These are phyloP conservation scores for Tenthredo mesomela DNA, from an alignment of 2,888 invertebrate genomes.

Conservation along the genomic window DNA sequence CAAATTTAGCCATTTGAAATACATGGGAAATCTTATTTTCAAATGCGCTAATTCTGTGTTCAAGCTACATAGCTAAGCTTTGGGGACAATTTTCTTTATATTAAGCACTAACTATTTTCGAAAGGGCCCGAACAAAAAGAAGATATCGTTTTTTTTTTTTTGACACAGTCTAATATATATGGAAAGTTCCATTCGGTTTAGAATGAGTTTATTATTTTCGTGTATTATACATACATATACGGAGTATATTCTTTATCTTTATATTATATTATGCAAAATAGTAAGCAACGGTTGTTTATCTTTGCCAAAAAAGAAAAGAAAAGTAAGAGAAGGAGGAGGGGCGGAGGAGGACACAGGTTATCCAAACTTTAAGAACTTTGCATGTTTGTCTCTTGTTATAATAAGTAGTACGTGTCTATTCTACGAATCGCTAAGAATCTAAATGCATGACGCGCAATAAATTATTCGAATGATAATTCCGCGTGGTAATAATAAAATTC, in stretches of 20 bases:
- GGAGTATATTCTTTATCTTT: not conserved
- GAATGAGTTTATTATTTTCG: not conserved
- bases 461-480: not conserved
- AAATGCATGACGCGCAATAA: not conserved
- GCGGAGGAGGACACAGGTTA: not conserved
- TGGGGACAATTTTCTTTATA: no score
- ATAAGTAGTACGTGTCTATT: no score
- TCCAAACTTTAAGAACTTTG: not conserved
- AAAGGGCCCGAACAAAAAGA: no score
- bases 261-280: not conserved
- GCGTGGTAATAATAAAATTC: no score
- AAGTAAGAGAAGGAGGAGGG: no score
- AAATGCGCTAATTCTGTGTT: no score
- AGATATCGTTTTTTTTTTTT: no score
- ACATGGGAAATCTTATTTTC: no score
- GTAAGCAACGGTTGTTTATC: not conserved
- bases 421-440: not conserved
- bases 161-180: no score
- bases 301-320: not conserved
- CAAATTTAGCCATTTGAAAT: no score
- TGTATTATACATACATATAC: not conserved
- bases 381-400: not conserved
- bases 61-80: no score
- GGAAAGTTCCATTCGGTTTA: not conserved
- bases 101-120: no score